These are phyloP conservation scores for Dendrocincla fuliginosa DNA, from an alignment of 2,797 vertebrate genomes.

Conservation along the genomic window DNA sequence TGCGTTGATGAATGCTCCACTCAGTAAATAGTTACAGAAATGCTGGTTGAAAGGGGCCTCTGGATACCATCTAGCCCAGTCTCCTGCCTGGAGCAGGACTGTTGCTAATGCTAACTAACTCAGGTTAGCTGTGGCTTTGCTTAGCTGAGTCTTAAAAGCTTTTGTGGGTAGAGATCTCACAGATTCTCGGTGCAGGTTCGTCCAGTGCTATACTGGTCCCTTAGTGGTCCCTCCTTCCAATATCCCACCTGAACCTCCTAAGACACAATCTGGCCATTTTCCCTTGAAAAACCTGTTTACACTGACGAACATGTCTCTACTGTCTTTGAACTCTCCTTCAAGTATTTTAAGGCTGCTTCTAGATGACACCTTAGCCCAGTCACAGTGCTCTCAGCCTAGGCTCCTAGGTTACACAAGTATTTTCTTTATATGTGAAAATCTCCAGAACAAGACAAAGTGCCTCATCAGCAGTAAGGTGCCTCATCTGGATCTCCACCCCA, in stretches of 20 bases:
- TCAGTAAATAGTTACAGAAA: not conserved
- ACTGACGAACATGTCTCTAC: accelerated
- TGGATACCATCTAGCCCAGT: not conserved
- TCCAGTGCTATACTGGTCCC: not conserved
- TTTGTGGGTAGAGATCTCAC: not conserved
- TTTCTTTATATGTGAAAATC: not conserved
- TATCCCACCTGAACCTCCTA: not conserved
- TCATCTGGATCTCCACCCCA: not conserved
- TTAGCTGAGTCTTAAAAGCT: not conserved
- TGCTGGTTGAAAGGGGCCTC: not conserved
- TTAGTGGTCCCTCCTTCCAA: not conserved
- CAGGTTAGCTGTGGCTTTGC: not conserved
- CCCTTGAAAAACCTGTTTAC: not conserved
- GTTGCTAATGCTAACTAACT: not conserved
- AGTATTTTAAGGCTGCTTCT: not conserved
- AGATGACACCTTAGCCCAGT: not conserved
- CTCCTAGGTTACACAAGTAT: not conserved
- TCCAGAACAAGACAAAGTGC: not conserved
- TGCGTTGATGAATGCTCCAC: not conserved
- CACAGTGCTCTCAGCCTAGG: not conserved
- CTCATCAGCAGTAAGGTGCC: not conserved
- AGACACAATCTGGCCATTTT: not conserved
- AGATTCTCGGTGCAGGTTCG: not conserved
- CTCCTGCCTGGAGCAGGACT: not conserved
- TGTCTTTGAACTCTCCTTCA: not conserved